Conservation (phyloP, 2,113 vertebrate genomes). For the Istiophorus platypterus region DNA sequence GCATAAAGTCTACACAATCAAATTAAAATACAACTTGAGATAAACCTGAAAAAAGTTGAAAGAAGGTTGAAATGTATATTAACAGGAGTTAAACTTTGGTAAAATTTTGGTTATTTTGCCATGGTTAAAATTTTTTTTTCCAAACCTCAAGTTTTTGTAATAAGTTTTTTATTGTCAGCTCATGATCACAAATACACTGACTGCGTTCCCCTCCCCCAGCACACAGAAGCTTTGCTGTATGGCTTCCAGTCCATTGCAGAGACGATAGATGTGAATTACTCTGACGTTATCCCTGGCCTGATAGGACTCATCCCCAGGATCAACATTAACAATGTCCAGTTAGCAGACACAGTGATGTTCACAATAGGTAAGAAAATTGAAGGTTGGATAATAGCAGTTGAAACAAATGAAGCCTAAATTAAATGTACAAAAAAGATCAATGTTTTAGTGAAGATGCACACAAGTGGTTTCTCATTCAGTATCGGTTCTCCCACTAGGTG, state of each 20-base stretch:
- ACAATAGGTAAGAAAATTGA: slow-evolving; percentile 90
- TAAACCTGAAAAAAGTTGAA: not conserved
- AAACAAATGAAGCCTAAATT: not conserved
- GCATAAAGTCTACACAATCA: not conserved
- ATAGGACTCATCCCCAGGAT: slow-evolving; percentile 98
- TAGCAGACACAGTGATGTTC: slow-evolving; percentile 99
- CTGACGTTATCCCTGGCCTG: slow-evolving; percentile 96
- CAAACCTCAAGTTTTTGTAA: not conserved
- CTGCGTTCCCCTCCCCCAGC: slow-evolving; percentile 79
- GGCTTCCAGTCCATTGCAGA: slow-evolving; percentile 99
- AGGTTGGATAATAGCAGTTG: not conserved
- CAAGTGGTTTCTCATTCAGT: not conserved
- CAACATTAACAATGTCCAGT: slow-evolving; percentile 98
- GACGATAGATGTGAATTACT: slow-evolving; percentile 99
- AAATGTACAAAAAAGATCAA: not conserved
- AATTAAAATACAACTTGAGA: not conserved
- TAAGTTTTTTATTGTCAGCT: not conserved
- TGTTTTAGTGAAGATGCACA: too few relatives aligned
- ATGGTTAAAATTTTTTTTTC: not conserved
- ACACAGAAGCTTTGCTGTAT: slow-evolving; percentile 97
- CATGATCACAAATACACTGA: not conserved
- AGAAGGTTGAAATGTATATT: not conserved
- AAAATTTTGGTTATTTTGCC: not conserved
- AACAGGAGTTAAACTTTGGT: not conserved
- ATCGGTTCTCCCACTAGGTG: slow-evolving; percentile 82